Evolutionary conservation across 2,888 invertebrate species (phyloP).

Genomic region (Troides helena): DNA sequence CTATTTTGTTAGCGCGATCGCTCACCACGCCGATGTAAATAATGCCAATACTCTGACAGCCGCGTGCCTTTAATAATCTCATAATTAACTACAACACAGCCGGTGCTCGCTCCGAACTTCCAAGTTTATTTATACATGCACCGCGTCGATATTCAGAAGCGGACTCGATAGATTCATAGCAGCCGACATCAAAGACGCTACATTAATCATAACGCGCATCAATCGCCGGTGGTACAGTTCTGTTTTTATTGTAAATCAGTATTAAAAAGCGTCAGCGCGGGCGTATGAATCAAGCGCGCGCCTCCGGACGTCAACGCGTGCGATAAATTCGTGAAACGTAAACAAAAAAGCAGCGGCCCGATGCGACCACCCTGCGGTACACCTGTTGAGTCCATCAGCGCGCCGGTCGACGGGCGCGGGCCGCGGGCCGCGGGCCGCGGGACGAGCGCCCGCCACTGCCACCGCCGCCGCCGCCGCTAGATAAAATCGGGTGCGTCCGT

Average conservation of each 20-base stretch:
- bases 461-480: slow-evolving; percentile 40
- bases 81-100: slow-evolving; percentile 75
- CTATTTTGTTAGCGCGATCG: too few relatives aligned
- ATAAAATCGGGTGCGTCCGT: slow-evolving; percentile 57
- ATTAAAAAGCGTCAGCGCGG: slow-evolving; percentile 77
- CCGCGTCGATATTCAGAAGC: slow-evolving; percentile 77
- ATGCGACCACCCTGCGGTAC: slow-evolving; percentile 71
- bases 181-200: slow-evolving; percentile 74
- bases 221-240: slow-evolving; percentile 75
- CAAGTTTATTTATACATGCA: slow-evolving; percentile 72
- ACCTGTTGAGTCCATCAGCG: slow-evolving; percentile 67
- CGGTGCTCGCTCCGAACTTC: slow-evolving; percentile 59
- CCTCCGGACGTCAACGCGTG: slow-evolving; percentile 73
- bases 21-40: slow-evolving; percentile 9
- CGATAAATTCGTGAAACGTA: slow-evolving; percentile 75
- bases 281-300: slow-evolving; percentile 74
- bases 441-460: too few relatives aligned
- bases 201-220: slow-evolving; percentile 80
- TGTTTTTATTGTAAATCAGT: slow-evolving; percentile 80
- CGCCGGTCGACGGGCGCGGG: too few relatives aligned
- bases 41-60: slow-evolving; percentile 37
- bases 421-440: too few relatives aligned
- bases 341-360: slow-evolving; percentile 65
- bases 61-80: slow-evolving; percentile 69
- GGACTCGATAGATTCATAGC: slow-evolving; percentile 79